These are phyloP conservation scores for Aromia moschata DNA, from an alignment of 2,888 invertebrate species.

Conservation along the genomic window DNA sequence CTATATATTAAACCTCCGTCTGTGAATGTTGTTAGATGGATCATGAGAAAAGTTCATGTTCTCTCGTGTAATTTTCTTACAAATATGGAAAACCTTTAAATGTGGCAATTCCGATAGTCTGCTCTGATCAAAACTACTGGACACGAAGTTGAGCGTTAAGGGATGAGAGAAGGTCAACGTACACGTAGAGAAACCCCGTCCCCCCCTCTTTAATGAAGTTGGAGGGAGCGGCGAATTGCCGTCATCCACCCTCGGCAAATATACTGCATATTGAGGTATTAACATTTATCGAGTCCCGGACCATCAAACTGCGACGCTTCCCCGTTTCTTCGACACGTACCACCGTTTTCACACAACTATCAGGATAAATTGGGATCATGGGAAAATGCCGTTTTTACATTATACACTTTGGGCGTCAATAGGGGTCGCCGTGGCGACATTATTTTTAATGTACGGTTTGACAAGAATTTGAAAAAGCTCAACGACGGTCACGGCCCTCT, in stretches of 20 bases:
- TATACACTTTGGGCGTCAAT: constrained; percentile 23
- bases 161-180: constrained; percentile 20
- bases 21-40: too few species aligned
- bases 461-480: too few species aligned
- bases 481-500: too few species aligned
- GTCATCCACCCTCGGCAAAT: constrained; percentile 57
- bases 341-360: constrained; percentile 49
- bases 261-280: constrained; percentile 64
- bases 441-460: constrained; percentile 22
- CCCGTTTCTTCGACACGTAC: constrained; percentile 50
- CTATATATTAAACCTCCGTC: too few species aligned
- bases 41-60: too few species aligned
- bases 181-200: constrained; percentile 20
- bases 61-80: too few species aligned
- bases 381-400: constrained; percentile 37
- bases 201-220: constrained; percentile 15
- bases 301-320: constrained; percentile 43
- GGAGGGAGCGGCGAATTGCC: constrained; percentile 41
- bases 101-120: constrained; percentile 13
- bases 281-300: constrained; percentile 61
- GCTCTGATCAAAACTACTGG: constrained; percentile 14
- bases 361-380: constrained; percentile 48
- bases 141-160: constrained; percentile 14
- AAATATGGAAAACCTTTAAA: too few species aligned
- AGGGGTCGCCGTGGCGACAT: constrained; percentile 12